These are phyloP conservation scores for Sisyra terminalis DNA, from an alignment of 2,888 invertebrate genomes.

Conservation along the genomic window DNA sequence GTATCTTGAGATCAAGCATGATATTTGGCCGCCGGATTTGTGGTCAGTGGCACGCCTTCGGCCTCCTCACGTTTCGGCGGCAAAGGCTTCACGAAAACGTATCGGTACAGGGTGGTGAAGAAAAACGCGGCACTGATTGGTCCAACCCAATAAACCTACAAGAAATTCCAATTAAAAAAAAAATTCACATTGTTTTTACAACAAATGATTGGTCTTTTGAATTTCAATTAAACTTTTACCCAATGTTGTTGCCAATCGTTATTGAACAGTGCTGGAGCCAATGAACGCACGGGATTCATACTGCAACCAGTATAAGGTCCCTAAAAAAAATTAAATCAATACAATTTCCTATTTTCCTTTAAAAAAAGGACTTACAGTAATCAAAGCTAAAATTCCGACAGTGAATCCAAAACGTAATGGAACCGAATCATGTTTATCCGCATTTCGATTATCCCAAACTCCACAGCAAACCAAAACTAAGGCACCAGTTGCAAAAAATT, in stretches of 20 bases:
- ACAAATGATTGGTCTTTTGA: background rate
- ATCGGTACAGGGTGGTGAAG: conserved; percentile 21
- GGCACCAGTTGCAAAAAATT: conserved; percentile 43
- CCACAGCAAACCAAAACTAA: conserved; percentile 50
- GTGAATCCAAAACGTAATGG: conserved; percentile 52
- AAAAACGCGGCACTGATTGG: conserved; percentile 21
- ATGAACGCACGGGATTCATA: conserved; percentile 50
- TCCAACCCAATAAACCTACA: conserved; percentile 25
- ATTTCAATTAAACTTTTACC: conserved; percentile 26
- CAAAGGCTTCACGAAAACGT: conserved; percentile 20
- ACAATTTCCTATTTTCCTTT: background rate
- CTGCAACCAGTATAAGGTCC: conserved; percentile 55
- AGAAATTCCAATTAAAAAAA: too few relatives aligned
- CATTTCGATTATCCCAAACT: conserved; percentile 55
- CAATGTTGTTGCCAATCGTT: conserved; percentile 48
- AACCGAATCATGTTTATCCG: conserved; percentile 41
- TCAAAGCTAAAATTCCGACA: conserved; percentile 44
- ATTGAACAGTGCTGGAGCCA: conserved; percentile 57
- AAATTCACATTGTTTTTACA: background rate
- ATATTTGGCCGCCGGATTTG: background rate
- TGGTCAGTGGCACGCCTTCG: conserved; percentile 22
- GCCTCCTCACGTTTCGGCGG: conserved; percentile 12
- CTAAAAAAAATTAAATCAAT: conserved; percentile 26
- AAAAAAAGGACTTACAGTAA: conserved; percentile 35
- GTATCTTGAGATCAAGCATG: too few relatives aligned